Base-by-base conservation (phyloP, 2,113 vertebrate genomes). In the Macaca mulatta region DNA sequence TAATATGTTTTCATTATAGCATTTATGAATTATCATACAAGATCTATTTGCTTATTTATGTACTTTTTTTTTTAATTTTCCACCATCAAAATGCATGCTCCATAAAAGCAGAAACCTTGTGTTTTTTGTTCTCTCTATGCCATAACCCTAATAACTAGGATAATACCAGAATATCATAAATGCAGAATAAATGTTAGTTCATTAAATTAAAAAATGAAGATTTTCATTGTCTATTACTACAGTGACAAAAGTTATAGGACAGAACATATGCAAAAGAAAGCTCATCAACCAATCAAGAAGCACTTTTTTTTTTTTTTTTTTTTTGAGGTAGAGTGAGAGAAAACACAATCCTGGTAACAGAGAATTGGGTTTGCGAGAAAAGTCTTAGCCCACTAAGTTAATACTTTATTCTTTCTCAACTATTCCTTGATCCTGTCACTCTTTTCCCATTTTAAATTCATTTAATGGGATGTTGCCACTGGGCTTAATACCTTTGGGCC, bases 281-380 rank as follows among this genome's bases (percentile, higher is more conserved):
- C 16, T 40, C 35, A 1, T 77, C 38, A 57, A 30, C 50, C 45
- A 94, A 9, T 10, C 8, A 57, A 67, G 75, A 91, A 85, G 16
- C 45, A 11, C 5, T 43, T 40, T 35, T 0, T 50, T 55, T 48
- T 83, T 59, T 40, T 40, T 43, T 43, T 40, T 61, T 59, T 50
- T 61, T 14, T 45, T 70, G 50, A 70, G n/a, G 48, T 38, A 1
- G 27, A 81, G 17, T 69, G 45, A 40, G 5, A 75, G 25, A 6
- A 48, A 55, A 16, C 8, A 16, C 11, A 32, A 35, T 11, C 6
- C 18, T 77, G 0, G 0, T 40, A 40, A 3, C 20, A 50, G 5
- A 64, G 0, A 91, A n/a, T 5, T 30, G 20, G 23, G 4, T 20
- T 91, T 35, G 23, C 10, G 48, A 17, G 30, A 78, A 83, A 55